Percentiles rank a stretch among this genome's conserved stretches.
These are phyloP conservation scores for Vollenhovia emeryi DNA, from an alignment of 1,140 invertebrate genomes.

Conservation along the genomic window DNA sequence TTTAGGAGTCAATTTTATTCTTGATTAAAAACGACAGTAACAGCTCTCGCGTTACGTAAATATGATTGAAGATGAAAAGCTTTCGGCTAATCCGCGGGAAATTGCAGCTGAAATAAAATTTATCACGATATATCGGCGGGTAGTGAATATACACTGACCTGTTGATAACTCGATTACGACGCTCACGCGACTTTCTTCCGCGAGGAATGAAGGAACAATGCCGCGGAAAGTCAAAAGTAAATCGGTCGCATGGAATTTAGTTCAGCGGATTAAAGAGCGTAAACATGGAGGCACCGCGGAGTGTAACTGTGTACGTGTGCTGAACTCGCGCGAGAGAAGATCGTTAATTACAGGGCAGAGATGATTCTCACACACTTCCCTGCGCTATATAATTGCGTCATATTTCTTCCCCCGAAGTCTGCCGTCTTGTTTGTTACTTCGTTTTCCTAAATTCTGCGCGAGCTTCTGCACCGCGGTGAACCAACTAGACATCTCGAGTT, in stretches of 20 bases:
- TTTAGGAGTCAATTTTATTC: background rate
- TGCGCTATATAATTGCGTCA: background rate
- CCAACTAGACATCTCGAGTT: background rate
- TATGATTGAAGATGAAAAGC: background rate
- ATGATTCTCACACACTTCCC: slow-evolving; percentile 24
- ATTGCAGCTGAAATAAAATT: background rate
- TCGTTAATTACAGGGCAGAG: slow-evolving; percentile 46
- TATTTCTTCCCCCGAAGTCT: slow-evolving; percentile 30
- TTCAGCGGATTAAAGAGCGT: slow-evolving; percentile 40
- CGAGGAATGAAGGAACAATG: background rate
- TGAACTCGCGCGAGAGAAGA: slow-evolving; percentile 22
- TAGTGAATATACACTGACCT: slow-evolving; percentile 25
- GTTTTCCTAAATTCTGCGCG: slow-evolving; percentile 36
- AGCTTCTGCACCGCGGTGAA: background rate
- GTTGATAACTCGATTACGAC: slow-evolving; percentile 45
- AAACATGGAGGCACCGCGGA: background rate
- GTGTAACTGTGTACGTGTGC: slow-evolving; percentile 45
- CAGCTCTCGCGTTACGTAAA: background rate
- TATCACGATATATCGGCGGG: background rate
- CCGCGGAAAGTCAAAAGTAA: slow-evolving; percentile 15
- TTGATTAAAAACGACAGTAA: background rate
- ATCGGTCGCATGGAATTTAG: slow-evolving; percentile 44
- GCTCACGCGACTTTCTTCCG: slow-evolving; percentile 30
- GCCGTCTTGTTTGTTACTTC: slow-evolving; percentile 41
- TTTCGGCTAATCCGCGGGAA: background rate